phyloP scores from a whole-genome alignment of 2,888 invertebrate genomes.

The Idaea dimidiata region DNA sequence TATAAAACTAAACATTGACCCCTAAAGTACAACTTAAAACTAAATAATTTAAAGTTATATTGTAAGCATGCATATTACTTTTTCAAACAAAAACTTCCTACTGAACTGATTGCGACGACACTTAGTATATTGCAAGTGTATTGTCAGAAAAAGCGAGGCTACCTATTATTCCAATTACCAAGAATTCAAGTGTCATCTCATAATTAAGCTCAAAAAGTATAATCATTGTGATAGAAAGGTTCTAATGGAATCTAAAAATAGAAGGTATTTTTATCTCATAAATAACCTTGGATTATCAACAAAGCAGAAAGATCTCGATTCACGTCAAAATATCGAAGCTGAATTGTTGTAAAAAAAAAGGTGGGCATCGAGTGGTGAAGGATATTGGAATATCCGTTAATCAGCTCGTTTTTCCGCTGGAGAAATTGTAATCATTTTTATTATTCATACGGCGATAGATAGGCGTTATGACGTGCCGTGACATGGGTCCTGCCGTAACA shows the following conservation, averaged over 20 bases:
- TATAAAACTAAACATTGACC: too few species aligned
- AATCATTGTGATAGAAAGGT: too few species aligned
- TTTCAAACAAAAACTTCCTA: too few species aligned
- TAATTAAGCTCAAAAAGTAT: too few species aligned
- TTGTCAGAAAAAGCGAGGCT: too few species aligned
- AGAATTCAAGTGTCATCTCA: too few species aligned
- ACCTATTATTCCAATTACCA: too few species aligned
- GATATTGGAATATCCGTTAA: slow-evolving; percentile 50
- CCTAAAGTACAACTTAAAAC: too few species aligned
- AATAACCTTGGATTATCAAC: slow-evolving; percentile 7
- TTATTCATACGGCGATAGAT: slow-evolving; percentile 53
- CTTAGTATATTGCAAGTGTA: too few species aligned
- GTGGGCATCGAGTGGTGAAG: slow-evolving; percentile 23
- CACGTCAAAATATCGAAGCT: slow-evolving; percentile 18
- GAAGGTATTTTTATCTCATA: not conserved
- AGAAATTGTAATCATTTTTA: slow-evolving; percentile 52
- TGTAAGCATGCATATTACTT: too few species aligned
- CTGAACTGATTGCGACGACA: too few species aligned
- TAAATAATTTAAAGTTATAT: too few species aligned
- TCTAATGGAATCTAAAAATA: not conserved
- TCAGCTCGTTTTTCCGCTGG: slow-evolving; percentile 42
- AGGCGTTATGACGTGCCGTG: slow-evolving; percentile 61
- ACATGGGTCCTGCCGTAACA: slow-evolving; percentile 67
- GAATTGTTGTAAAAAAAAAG: slow-evolving; percentile 15
- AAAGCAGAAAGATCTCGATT: slow-evolving; percentile 4